These are phyloP conservation scores for Diaphora mendica DNA, from an alignment of 2,888 invertebrate species.

Conservation along the genomic window DNA sequence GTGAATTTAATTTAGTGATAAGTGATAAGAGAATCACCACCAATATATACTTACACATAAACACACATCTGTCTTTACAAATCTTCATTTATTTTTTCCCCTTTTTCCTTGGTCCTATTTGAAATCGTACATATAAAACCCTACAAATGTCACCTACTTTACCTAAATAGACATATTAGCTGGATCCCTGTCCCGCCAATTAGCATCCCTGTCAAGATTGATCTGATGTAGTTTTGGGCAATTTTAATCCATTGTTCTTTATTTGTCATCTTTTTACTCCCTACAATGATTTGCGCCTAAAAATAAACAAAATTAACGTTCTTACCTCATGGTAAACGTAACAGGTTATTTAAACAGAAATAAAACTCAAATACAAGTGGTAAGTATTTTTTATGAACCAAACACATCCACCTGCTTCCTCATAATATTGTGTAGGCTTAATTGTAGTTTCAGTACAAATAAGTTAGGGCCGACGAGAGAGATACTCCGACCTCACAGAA, in stretches of 20 bases:
- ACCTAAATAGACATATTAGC: conserved; percentile 79
- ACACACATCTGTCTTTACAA: no score
- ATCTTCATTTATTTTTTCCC: no score
- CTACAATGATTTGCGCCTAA: conserved; percentile 80
- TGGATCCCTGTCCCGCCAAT: conserved; percentile 57
- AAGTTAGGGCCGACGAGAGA: no score
- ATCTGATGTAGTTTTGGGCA: conserved; percentile 75
- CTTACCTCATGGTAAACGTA: neutral
- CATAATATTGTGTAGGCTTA: no score
- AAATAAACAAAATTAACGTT: conserved; percentile 5
- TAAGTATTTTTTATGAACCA: no score
- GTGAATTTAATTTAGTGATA: no score
- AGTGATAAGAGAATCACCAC: no score
- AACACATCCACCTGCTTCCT: no score
- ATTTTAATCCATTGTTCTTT: conserved; percentile 75
- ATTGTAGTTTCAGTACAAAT: no score
- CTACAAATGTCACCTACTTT: conserved; percentile 53
- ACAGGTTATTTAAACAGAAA: neutral
- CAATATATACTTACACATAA: no score
- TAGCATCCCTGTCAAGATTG: conserved; percentile 71
- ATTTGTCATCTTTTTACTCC: conserved; percentile 75
- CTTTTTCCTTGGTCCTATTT: neutral
- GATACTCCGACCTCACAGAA: no score
- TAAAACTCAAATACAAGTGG: no score
- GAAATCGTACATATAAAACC: neutral